Percentiles rank a stretch among this genome's conserved stretches.
Evolutionary conservation across 2,113 vertebrate genomes (phyloP).

Genomic region (Aegithalos caudatus): DNA sequence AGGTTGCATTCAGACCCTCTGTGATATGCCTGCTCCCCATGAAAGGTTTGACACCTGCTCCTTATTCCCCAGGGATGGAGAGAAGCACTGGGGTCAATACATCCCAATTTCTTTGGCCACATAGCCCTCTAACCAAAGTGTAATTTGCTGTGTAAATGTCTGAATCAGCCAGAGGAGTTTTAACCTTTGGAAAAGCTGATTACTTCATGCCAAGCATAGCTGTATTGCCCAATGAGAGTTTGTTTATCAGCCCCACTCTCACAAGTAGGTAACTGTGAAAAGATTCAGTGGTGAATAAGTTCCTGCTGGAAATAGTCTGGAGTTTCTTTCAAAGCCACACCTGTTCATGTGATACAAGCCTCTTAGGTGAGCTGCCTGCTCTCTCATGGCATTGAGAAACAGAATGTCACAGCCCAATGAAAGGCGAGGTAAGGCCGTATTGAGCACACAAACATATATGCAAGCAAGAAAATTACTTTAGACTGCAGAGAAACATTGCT

Average conservation of each 20-base stretch:
- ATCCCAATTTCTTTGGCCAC: background rate
- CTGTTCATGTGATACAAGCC: background rate
- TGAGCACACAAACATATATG: background rate
- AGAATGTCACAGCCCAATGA: background rate
- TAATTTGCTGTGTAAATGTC: background rate
- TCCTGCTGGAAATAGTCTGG: background rate
- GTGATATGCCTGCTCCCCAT: too few species aligned
- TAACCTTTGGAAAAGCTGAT: background rate
- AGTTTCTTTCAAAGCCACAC: slow-evolving; percentile 16
- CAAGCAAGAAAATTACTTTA: background rate
- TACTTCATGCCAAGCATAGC: background rate
- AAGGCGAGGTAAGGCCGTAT: background rate
- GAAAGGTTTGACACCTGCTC: background rate
- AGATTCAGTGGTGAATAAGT: background rate
- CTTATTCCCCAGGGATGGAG: background rate
- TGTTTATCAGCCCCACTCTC: background rate
- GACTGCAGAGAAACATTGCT: background rate
- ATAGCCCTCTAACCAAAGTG: background rate
- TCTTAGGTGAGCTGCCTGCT: background rate
- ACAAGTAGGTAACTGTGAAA: background rate
- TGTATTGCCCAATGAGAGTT: background rate
- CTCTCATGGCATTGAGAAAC: background rate
- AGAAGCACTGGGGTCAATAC: background rate
- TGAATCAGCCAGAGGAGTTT: background rate
- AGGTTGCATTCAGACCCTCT: background rate